phyloP scores from a whole-genome alignment of 2,113 vertebrate genomes.

The Silurus meridionalis region DNA sequence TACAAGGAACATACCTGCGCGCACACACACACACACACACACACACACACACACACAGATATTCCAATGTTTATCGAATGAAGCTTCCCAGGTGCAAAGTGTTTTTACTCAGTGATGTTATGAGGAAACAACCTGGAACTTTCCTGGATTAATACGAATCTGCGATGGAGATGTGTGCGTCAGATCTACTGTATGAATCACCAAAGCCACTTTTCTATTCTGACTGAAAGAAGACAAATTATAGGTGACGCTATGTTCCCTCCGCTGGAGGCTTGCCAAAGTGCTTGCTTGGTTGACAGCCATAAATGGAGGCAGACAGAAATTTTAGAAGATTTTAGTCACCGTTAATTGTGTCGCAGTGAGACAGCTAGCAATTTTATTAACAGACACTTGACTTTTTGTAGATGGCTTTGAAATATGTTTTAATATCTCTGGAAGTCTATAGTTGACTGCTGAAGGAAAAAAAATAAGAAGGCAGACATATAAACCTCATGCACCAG shows the following conservation, averaged over 20 bases:
- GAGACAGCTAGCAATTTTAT: constrained; percentile 49
- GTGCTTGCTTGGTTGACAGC: constrained; percentile 63
- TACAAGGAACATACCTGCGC: constrained; percentile 30
- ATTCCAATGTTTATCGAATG: constrained; percentile 26
- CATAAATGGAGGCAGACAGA: constrained; percentile 62
- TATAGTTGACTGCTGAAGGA: constrained; percentile 36
- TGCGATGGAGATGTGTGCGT: constrained; percentile 53
- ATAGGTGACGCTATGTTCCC: constrained; percentile 68
- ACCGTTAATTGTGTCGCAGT: constrained; percentile 63
- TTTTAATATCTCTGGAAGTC: constrained; percentile 43
- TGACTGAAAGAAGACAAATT: constrained; percentile 65
- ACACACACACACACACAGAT: not conserved
- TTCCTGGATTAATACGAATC: constrained; percentile 65
- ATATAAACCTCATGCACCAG: constrained; percentile 54
- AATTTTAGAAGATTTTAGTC: constrained; percentile 56
- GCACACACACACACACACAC: not conserved
- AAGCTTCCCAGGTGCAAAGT: constrained; percentile 19
- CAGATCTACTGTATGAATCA: constrained; percentile 64
- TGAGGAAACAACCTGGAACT: constrained; percentile 32
- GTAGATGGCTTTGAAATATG: constrained; percentile 55
- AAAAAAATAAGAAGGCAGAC: constrained; percentile 24
- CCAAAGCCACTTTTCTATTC: constrained; percentile 64
- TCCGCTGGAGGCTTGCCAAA: constrained; percentile 62
- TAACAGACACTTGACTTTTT: constrained; percentile 57
- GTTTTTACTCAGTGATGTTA: constrained; percentile 25